Evolutionary conservation across 2,888 invertebrate species (phyloP).

Genomic region (Conops quadrifasciatus): DNA sequence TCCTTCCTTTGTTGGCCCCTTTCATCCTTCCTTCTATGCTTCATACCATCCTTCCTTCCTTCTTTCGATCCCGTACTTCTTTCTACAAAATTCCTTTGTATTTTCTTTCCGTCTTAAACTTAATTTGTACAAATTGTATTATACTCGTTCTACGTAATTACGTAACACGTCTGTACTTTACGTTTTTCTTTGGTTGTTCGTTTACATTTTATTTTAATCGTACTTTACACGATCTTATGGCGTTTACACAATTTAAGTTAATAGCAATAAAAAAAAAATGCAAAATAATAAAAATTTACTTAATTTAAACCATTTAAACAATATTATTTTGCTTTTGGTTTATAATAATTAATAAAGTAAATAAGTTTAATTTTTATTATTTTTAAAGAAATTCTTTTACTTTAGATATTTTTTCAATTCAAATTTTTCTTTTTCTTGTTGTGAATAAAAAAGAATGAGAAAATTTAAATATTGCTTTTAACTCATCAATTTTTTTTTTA

Average conservation of each 20-base stretch:
- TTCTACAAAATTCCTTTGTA: conserved; percentile 36
- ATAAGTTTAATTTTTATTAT: conserved; percentile 2
- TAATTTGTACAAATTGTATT: conserved; percentile 65
- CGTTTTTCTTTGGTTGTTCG: conserved; percentile 37
- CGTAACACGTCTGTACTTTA: conserved; percentile 41
- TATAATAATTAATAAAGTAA: not conserved
- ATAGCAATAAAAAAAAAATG: conserved; percentile 37
- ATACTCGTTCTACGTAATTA: conserved; percentile 51
- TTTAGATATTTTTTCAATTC: not conserved
- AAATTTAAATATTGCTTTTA: not conserved
- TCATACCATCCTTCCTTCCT: too few species aligned
- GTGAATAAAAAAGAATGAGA: conserved; percentile 14
- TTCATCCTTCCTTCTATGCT: too few species aligned
- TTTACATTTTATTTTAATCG: conserved; percentile 38
- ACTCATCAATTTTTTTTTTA: not conserved
- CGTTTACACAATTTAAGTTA: conserved; percentile 15
- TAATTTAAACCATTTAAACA: conserved; percentile 3
- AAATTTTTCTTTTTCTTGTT: not conserved
- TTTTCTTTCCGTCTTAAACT: conserved; percentile 43
- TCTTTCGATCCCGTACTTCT: not conserved
- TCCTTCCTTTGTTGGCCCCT: too few species aligned
- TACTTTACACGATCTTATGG: not conserved
- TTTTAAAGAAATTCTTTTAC: not conserved
- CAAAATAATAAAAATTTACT: conserved; percentile 35
- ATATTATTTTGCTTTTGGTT: not conserved